Base-by-base conservation (phyloP, 2,888 invertebrate species). In the Chaetogeoica ovagalla region DNA sequence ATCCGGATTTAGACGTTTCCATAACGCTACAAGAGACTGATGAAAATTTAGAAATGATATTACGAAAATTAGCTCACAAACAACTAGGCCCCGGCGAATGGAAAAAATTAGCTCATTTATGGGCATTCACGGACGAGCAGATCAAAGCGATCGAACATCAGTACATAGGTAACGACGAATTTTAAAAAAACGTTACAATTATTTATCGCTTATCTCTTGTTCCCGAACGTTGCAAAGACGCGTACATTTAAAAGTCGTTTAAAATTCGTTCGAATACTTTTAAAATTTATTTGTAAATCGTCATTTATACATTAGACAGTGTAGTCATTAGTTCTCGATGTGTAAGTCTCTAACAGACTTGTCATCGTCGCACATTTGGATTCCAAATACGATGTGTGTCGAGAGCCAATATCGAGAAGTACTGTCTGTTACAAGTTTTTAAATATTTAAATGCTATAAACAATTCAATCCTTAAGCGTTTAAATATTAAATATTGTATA, bases 111-210 rank as follows among this genome's bases (percentile, higher is more conserved):
- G 91, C 91, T 0, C 86, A 88, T 48, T 89, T 91, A 83, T 91
- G 91, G 91, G 89, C 90, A 52, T 91, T 92, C 85, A 91, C 90
- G 1, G 89, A 90, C 68, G 91, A 91, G 79, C 91, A 91, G 84
- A 90, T 91, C 82, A 88, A 88, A 83, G 91, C 91, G 23, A 91
- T 92, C 82, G 91, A 91, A 85, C 91, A 91, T 85, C 91, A 91
- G 84, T 91, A 91, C 84, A 91, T 90, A 83, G 91, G 91, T 91
- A 85, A 65, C 21, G n/a, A 19, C 17, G 19, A 43, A 13, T 9
- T 81, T 37, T 23, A 43, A 17, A 1, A 15, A 17, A 52, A 52
- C 1, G n/a, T 30, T 30, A 9, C 9, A 9, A 19, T 19, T 11
- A 19, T 30, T 63, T 11, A 37, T 8, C 17, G n/a, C n/a, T 39